These are phyloP conservation scores for Hypolimnas misippus DNA, from an alignment of 2,888 invertebrate species.

Conservation along the genomic window DNA sequence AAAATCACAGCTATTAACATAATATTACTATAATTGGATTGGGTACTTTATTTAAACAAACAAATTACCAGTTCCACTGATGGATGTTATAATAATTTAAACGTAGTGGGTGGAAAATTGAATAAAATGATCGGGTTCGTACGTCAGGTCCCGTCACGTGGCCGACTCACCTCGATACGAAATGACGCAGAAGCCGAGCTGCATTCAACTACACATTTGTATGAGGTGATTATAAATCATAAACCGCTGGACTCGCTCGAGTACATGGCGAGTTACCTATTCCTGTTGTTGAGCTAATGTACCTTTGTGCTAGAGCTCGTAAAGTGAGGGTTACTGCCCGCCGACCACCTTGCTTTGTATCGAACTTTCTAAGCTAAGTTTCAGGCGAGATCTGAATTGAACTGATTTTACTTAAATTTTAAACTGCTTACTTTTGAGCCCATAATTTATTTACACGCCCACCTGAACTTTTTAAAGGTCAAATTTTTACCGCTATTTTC, in stretches of 20 bases:
- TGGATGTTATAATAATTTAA: conserved; percentile 57
- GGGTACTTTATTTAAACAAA: conserved; percentile 32
- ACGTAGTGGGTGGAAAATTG: conserved; percentile 57
- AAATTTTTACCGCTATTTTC: conserved; percentile 20
- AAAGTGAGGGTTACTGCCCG: conserved; percentile 47
- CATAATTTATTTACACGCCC: conserved; percentile 19
- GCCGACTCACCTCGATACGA: conserved; percentile 40
- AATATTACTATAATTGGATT: conserved; percentile 11
- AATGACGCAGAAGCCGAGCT: conserved; percentile 51
- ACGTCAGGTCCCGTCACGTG: conserved; percentile 51
- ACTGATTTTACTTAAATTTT: conserved; percentile 5
- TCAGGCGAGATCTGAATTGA: conserved; percentile 10
- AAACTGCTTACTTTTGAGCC: conserved; percentile 9
- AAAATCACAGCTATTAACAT: too few relatives aligned
- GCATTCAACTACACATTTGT: conserved; percentile 69
- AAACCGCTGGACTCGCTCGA: conserved; percentile 52
- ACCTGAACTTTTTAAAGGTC: conserved; percentile 21
- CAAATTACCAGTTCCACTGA: conserved; percentile 46
- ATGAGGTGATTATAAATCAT: conserved; percentile 76
- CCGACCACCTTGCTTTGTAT: conserved; percentile 43
- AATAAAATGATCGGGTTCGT: conserved; percentile 59
- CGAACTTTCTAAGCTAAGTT: conserved; percentile 23
- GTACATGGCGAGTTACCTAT: conserved; percentile 58
- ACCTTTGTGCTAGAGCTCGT: conserved; percentile 63
- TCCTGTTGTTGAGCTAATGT: conserved; percentile 71